Conservation (phyloP, 2,888 invertebrate genomes). For the Axea sp. region DNA sequence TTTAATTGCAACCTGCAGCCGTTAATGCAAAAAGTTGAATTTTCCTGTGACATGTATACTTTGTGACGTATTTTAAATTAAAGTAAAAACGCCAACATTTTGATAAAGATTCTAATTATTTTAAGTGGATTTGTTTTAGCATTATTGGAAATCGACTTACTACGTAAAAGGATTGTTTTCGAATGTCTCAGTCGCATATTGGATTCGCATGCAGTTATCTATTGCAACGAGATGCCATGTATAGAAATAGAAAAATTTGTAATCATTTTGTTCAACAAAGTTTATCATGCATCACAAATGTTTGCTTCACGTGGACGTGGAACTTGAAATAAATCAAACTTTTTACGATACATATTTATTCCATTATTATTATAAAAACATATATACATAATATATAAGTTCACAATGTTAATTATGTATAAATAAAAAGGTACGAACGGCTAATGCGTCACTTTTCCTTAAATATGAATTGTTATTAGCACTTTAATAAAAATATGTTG, state of each 20-base stretch:
- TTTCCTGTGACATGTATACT: too few species aligned
- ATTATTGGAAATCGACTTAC: constrained; percentile 26
- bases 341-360: background rate
- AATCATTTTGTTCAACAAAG: too few species aligned
- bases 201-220: background rate
- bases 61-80: too few species aligned
- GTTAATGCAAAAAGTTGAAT: too few species aligned
- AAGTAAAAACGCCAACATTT: constrained; percentile 15
- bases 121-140: constrained; percentile 33
- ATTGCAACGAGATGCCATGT: too few species aligned
- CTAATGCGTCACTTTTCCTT: too few species aligned
- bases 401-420: background rate
- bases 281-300: too few species aligned
- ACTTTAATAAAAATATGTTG: background rate
- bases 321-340: background rate
- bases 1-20: too few species aligned
- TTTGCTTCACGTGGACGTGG: background rate
- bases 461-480: background rate
- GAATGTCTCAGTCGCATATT: constrained; percentile 9
- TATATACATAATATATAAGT: background rate
- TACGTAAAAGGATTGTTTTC: constrained; percentile 33
- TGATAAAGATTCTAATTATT: constrained; percentile 24
- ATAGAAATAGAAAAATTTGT: too few species aligned
- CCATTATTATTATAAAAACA: background rate
- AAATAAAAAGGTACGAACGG: background rate